Evolutionary conservation across 2,888 invertebrate species (phyloP), one percentile per base, ranked within the genome.

Genomic region (Colostygia pectinataria): DNA sequence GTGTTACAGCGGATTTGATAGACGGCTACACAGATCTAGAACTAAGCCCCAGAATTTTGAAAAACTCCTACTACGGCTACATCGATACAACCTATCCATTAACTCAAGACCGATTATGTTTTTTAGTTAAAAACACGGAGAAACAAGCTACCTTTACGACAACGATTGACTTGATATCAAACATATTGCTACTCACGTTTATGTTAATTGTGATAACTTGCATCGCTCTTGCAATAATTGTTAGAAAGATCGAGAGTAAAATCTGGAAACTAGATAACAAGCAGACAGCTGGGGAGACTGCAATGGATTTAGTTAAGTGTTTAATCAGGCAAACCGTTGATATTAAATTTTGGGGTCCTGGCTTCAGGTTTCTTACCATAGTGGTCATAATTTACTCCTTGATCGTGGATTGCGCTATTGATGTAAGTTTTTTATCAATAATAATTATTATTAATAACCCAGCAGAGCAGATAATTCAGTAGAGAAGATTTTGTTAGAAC

Each of bases 11-110:
- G 13, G 89, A 90, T 62, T 61, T 90, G 33, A 71, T 88, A 1
- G 82, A 85, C n/a, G 82, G 83, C 4, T 92, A 91, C 34, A 77
- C 91, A 0, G 92, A 92, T 50, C 62, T 92, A 10, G 91, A 92
- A 49, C 63, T 92, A 4, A 92, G 83, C 53, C 87, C 91, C 0
- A 74, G 92, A 42, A 91, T 92, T 32, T 71, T 92, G 2, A 85
- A 91, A 43, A 82, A 84, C 37, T 78, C 83, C 0, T 92, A 90
- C 55, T 79, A 84, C 9, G 85, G 85, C 0, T 83, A 80, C 38
- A 88, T 91, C 9, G 93, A 93, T 46, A 81, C 82, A 1, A 91
- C 92, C 0, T 83, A 90, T 38, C 91, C 91, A 1, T 74, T 91
- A 4, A 74, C 66, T 6, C 90, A 92, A 51, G 92, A 93, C 52